Evolutionary conservation across 2,113 vertebrate genomes (phyloP).

Genomic region (Egretta garzetta): DNA sequence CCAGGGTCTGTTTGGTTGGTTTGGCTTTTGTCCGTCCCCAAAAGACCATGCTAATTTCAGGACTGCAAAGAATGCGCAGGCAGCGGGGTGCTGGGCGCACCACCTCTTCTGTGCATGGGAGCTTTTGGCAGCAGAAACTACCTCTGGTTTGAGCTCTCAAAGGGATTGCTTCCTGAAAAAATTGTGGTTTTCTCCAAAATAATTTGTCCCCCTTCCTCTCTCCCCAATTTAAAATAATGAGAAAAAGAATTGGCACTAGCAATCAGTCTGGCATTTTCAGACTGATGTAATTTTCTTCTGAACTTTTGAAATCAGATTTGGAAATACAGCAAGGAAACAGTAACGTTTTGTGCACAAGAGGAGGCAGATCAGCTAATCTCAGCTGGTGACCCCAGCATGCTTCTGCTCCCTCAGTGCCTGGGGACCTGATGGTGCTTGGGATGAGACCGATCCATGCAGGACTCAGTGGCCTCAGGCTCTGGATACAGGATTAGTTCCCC

Average conservation of each 20-base stretch:
- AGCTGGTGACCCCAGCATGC: neutral
- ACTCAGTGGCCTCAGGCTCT: rapidly evolving
- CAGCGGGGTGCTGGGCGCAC: neutral
- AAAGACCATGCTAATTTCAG: neutral
- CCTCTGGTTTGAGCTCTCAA: neutral
- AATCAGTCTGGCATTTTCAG: neutral
- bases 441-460: rapidly evolving
- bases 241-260: neutral
- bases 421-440: neutral
- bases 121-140: neutral
- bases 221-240: neutral
- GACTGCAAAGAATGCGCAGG: neutral
- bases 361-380: neutral
- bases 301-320: slow-evolving; percentile 4
- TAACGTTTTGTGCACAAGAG: neutral
- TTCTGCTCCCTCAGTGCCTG: neutral
- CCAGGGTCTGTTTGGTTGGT: neutral
- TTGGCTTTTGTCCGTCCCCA: neutral
- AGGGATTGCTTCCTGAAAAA: neutral
- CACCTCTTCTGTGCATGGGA: neutral
- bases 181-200: neutral
- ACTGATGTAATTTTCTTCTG: neutral
- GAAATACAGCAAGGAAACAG: neutral
- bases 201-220: neutral
- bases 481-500: neutral